phyloP scores from a whole-genome alignment of 2,888 invertebrate species.

The Drosophila mimetica region DNA sequence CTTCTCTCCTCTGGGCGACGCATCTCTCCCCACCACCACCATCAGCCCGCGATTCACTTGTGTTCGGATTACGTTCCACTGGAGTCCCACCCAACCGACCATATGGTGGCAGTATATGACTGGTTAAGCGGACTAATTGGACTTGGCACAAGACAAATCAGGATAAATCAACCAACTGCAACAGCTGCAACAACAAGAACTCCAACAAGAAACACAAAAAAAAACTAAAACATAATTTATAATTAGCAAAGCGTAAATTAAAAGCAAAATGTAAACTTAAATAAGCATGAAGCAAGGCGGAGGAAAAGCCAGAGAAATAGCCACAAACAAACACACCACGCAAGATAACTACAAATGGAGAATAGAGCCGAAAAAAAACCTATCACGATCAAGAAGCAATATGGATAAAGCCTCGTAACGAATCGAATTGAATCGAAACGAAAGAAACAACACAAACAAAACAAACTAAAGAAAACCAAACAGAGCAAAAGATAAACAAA shows the following conservation, averaged over 20 bases:
- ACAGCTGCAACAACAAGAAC: constrained; percentile 10
- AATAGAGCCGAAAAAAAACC: constrained; percentile 33
- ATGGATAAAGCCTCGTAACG: constrained; percentile 57
- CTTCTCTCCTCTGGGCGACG: constrained; percentile 19
- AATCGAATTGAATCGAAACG: constrained; percentile 51
- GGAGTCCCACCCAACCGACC: constrained; percentile 1
- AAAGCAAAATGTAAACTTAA: constrained; percentile 43
- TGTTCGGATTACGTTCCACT: constrained; percentile 22
- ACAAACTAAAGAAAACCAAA: constrained; percentile 16
- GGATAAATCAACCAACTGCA: constrained; percentile 18
- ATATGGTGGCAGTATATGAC: constrained; percentile 8
- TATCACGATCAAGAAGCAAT: constrained; percentile 63
- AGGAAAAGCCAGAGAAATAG: constrained; percentile 23
- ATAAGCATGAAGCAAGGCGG: constrained; percentile 35
- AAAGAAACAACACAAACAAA: constrained; percentile 17
- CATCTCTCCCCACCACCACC: constrained; percentile 15
- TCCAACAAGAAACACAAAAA: constrained; percentile 13
- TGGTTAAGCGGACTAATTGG: constrained; percentile 4
- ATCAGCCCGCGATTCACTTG: constrained; percentile 13
- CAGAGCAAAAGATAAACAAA: constrained; percentile 33
- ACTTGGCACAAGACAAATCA: constrained; percentile 27
- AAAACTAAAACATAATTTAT: constrained; percentile 62
- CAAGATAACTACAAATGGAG: constrained; percentile 25
- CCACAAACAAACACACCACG: constrained; percentile 16
- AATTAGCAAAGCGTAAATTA: constrained; percentile 66